Base-by-base conservation (phyloP, 1,140 invertebrate species). In the Cyrtorhinus lividipennis region DNA sequence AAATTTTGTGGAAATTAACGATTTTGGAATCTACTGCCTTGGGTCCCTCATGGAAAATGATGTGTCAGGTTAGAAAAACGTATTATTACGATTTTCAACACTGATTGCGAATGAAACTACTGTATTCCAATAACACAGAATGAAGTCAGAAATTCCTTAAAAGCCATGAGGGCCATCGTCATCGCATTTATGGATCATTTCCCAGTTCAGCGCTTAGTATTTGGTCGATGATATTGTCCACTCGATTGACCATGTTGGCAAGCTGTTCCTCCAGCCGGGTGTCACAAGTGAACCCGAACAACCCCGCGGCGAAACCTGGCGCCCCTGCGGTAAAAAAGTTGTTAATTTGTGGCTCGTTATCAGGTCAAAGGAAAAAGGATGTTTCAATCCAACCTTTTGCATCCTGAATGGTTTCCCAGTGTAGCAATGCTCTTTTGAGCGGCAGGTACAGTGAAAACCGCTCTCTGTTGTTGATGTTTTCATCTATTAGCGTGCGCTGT, bases 391-490 rank as follows among this genome's bases (percentile, higher is more conserved):
- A 45, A 27, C 61, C 61, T 62, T 63, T 8, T 8, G 48, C 57
- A 15, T 63, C 62, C 57, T 63, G 62, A 2, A 63, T 24, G 5
- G 18, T 58, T 20, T 58, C 62, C 62, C 62, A 63, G n/a, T 24
- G 46, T 12, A 2, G 2, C 2, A 63, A 24, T 15, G 62, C 62
- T 18, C 20, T 24, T 38, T 58, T 63, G n/a, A 63, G 48, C 5
- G 62, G 46, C 22, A 18, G 2, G 53, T 63, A 63, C 15, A 63
- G 24, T 8, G 56, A 13, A n/a, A 27, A 57, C 15, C 38, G 8
- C 15, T 58, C 62, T 24, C 24, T 23, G 8, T 2, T 15, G n/a
- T 12, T 22, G 12, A 56, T 18, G 18, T 63, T 56, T 30, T 63
- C 62, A 58, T 63, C 62, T 5, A 57, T 26, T 5, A 18, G 15